Conservation (phyloP, 2,113 vertebrate species). For the Drymodes brunneopygia region DNA sequence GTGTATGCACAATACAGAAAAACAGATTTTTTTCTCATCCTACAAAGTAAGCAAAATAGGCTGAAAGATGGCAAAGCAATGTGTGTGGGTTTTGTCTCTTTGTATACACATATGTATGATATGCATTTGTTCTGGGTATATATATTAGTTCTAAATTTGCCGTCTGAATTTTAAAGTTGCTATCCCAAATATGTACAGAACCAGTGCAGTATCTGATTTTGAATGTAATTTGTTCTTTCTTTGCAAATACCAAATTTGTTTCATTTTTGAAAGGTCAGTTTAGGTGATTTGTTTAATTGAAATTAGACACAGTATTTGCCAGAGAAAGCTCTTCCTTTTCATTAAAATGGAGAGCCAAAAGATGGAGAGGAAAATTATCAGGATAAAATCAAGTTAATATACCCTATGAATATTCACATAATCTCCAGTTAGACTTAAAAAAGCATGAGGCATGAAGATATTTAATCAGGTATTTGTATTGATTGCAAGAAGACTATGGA, state of each 20-base stretch:
- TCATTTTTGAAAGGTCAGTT: neutral
- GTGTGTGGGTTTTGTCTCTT: neutral
- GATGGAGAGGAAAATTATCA: neutral
- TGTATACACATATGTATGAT: accelerated
- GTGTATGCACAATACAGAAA: neutral
- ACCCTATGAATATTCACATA: neutral
- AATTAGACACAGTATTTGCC: neutral
- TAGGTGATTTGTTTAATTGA: neutral
- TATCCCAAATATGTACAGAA: neutral
- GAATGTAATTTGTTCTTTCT: neutral
- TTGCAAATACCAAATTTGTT: neutral
- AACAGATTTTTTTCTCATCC: neutral
- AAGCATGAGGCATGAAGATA: neutral
- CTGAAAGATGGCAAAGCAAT: neutral
- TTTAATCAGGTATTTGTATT: neutral
- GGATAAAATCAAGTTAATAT: neutral
- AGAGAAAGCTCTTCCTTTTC: neutral
- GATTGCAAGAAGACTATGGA: neutral
- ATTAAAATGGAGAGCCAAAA: neutral
- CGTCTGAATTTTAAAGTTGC: neutral
- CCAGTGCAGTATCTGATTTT: neutral
- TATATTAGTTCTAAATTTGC: neutral
- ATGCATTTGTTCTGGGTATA: neutral
- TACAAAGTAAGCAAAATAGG: neutral
- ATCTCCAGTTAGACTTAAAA: neutral